Evolutionary conservation across 2,888 invertebrate species (phyloP).

Genomic region (Heliconius cydno): DNA sequence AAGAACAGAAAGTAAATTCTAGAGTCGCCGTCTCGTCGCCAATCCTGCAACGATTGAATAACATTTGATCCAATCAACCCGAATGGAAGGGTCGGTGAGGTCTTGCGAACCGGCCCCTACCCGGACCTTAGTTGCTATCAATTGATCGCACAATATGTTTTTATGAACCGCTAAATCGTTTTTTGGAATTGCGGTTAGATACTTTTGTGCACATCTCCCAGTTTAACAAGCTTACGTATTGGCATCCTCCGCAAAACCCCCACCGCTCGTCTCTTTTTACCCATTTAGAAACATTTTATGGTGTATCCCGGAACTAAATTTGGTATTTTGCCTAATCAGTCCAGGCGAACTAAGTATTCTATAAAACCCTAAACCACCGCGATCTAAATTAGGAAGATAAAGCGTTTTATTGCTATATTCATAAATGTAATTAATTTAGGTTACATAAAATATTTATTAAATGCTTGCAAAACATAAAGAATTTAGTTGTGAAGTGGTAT

Average conservation of each 20-base stretch:
- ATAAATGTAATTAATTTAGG: background rate
- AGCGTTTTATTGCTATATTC: background rate
- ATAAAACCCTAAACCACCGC: background rate
- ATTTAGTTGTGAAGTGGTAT: too few species aligned
- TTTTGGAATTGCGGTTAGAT: slow-evolving; percentile 52
- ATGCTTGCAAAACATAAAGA: too few species aligned
- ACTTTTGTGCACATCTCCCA: background rate
- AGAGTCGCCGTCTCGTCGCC: slow-evolving; percentile 79
- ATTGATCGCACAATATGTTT: slow-evolving; percentile 62
- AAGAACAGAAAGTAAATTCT: slow-evolving; percentile 63
- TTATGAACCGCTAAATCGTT: slow-evolving; percentile 47
- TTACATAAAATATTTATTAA: background rate
- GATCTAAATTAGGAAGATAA: background rate
- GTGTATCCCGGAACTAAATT: background rate
- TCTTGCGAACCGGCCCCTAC: slow-evolving; percentile 63
- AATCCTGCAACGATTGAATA: slow-evolving; percentile 77
- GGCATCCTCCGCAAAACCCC: background rate
- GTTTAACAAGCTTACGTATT: background rate
- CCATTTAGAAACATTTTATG: background rate
- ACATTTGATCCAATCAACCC: slow-evolving; percentile 81
- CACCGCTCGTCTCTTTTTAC: background rate
- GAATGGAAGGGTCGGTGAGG: slow-evolving; percentile 74
- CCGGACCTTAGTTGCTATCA: slow-evolving; percentile 61
- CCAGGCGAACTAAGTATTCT: background rate
- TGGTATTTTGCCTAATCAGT: background rate